Base-by-base conservation (phyloP, 2,888 invertebrate species). In the Synergus umbraculus region DNA sequence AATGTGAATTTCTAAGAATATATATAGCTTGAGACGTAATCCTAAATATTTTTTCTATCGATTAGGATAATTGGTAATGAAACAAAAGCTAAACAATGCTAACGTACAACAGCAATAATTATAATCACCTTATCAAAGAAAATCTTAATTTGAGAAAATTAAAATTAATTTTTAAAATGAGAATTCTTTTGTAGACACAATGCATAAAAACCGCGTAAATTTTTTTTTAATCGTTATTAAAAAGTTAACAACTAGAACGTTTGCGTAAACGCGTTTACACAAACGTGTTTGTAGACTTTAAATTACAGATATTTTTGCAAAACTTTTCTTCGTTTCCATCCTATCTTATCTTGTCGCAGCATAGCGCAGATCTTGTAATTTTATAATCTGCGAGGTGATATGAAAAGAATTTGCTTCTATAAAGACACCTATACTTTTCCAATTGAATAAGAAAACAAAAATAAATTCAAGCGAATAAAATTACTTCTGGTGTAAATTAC, bases 331-430 rank as follows among this genome's bases (percentile, higher is more conserved):
- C n/a, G 29, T 29, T 73, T 73, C 54, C 73, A 18, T 4, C 49
- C 54, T 73, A 73, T 73, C 73, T 73, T 73, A 73, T 73, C 73
- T 73, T 54, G 12, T 73, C 49, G 29, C 37, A 49, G 54, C n/a
- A 37, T 37, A 73, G n/a, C n/a, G 9, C n/a, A 73, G 54, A 54
- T 73, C 54, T 54, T 54, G 15, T n/a, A 58, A 49, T 37, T 54
- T 41, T 73, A 37, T 73, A n/a, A 54, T 18, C 37, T 44, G 29
- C 29, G 13, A 22, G 43, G 4, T 43, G 43, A 66, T 18, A 18
- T 10, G 3, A 18, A 66, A 43, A 66, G 41, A 43, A 10, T 43
- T 66, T 43, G 9, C 54, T 18, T n/a, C 54, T 58, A n/a, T 54
- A n/a, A 15, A 15, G 15, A 15, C 0, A 49, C 5, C n/a, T n/a